Evolutionary conservation across 2,797 vertebrate genomes (phyloP), one percentile per base, ranked within the genome.

Genomic region (Triplophysa yarkandensis): DNA sequence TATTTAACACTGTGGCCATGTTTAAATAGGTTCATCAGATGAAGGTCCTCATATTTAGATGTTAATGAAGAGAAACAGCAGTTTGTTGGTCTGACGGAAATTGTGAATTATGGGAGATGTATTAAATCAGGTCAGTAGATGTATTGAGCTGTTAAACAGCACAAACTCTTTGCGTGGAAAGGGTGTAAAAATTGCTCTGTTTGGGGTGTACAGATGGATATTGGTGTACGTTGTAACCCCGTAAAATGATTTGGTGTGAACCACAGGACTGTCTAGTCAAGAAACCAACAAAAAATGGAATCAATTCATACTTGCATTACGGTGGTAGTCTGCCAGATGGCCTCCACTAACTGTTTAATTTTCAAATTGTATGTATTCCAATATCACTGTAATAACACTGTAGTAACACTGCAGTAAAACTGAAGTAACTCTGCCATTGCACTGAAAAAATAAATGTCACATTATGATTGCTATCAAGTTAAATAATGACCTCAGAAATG

Each of bases 161-260:
- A 85, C 70, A 85, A 85, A 83, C 80, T 55, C 80, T 76, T 55
- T 61, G 43, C 19, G n/a, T 43, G 77, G 75, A 21, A 70, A 27
- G 71, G 83, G 25, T 44, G 73, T 52, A 78, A 68, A 27, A 61
- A 70, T 13, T 65, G 25, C 25, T 57, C 34, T 39, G n/a, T 46
- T 66, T 19, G 39, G 19, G 32, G 39, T 73, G 57, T 48, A 27
- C 74, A 21, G 27, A 30, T 34, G 62, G 43, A 58, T 34, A 50
- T 48, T 3, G 16, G 2, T 21, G 17, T 55, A 21, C 43, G 46
- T 21, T 55, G 28, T 58, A 71, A 25, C 30, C 50, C 50, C 62
- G 43, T 54, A 63, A 52, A 75, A 74, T 68, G 14, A 68, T 75
- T 30, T 70, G 19, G 17, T 11, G 8, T 28, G 21, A 58, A 46